Base-by-base conservation (phyloP, 2,888 invertebrate species). In the Cenopis cana region DNA sequence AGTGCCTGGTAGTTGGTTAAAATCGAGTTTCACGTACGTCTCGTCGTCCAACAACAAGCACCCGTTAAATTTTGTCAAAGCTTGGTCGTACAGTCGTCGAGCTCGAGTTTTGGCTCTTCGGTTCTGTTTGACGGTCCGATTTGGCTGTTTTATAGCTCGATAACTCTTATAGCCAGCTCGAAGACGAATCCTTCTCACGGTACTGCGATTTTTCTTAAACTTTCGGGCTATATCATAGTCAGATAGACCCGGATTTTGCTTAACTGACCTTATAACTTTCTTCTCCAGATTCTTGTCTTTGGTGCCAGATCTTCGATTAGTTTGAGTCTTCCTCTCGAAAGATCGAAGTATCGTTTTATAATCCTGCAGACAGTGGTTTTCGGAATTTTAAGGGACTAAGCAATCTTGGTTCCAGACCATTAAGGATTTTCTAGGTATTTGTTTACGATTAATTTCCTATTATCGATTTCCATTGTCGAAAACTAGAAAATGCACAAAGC, bases 241-340 rank as follows among this genome's bases (percentile, higher is more conserved):
- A n/a, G n/a, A n/a, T n/a, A n/a, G n/a, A n/a, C n/a, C n/a, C n/a
- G n/a, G n/a, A n/a, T n/a, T n/a, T n/a, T 24, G 54, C 55, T 55
- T 55, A 9, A 55, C 55, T 55, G 55, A 55, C 55, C 55, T 55
- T 33, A 55, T n/a, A 33, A 55, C 55, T n/a, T 55, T 55, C 55
- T 12, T 24, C 54, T 54, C 55, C 55, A 33, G 33, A 9, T 55
- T n/a, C n/a, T 55, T 55, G 55, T 55, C 55, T 8, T 55, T 11
- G 12, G 33, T 55, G 12, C 55, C 55, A 55, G 55, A 55, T 8
- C 29, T 55, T n/a, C 55, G n/a, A 52, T 52, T 52, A 0, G 52
- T 18, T 52, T 3, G 11, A 11, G 20, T 52, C 55, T 55, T 10
- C n/a, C 17, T 55, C 3, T 52, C 50, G 50, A 52, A 18, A 52